phyloP scores from a whole-genome alignment of 2,797 vertebrate species.

The Neosilurus hyrtlii region DNA sequence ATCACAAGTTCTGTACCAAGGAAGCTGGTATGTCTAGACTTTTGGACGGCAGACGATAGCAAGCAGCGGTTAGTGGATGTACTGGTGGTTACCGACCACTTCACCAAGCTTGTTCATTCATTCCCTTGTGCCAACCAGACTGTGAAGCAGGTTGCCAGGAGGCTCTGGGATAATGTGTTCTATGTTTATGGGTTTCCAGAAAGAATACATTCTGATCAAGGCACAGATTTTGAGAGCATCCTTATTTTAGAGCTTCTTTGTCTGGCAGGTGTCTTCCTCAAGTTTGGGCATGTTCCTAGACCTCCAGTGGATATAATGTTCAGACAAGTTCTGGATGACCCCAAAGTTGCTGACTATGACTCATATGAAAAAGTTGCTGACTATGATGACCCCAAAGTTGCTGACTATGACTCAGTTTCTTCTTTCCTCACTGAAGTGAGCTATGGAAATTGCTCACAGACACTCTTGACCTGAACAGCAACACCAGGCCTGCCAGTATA shows the following conservation, averaged over 20 bases:
- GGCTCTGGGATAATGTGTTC: neutral
- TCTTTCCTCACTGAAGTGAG: no score
- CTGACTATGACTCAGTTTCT: no score
- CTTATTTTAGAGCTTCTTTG: neutral
- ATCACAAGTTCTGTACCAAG: neutral
- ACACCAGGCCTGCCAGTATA: no score
- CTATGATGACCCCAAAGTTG: no score
- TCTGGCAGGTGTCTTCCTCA: neutral
- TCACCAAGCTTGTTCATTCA: neutral
- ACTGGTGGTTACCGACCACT: neutral
- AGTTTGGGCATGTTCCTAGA: neutral
- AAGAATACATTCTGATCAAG: neutral
- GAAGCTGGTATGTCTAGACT: neutral
- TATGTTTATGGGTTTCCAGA: neutral
- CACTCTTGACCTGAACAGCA: no score
- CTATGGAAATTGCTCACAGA: no score
- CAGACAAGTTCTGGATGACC: neutral
- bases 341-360: no score
- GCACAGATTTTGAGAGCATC: neutral
- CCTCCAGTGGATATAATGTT: slow-evolving; percentile 26
- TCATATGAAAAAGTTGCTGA: no score
- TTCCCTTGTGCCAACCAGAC: slow-evolving; percentile 29
- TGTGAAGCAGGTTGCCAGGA: neutral
- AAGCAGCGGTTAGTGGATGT: neutral
- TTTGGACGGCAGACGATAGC: slow-evolving; percentile 1